A percentile compares a stretch with the other conserved stretches of the same genome.
Evolutionary conservation across 2,797 vertebrate genomes (phyloP).

Genomic region (Anguilla megastoma): DNA sequence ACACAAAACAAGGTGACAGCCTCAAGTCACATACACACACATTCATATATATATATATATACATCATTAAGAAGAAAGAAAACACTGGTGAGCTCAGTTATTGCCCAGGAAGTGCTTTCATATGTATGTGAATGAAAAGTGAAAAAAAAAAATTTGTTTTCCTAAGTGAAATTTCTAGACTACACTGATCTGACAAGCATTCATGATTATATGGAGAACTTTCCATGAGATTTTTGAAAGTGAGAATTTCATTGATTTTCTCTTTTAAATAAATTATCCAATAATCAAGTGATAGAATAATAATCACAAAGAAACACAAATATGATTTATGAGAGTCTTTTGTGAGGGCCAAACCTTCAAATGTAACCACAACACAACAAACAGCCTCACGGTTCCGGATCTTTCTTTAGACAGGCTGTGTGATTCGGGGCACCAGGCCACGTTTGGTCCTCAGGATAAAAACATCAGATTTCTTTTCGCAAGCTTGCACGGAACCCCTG

Average conservation of each 20-base stretch:
- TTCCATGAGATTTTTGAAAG: neutral
- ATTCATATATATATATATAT: too few species aligned
- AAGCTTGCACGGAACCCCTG: constrained; percentile 13
- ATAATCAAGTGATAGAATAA: neutral
- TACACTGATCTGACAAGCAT: neutral
- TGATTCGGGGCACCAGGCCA: neutral
- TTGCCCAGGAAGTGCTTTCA: neutral
- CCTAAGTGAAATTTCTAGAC: neutral
- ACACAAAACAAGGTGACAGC: too few species aligned
- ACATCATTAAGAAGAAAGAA: too few species aligned
- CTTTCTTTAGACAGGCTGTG: neutral
- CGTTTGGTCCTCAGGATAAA: constrained; percentile 34
- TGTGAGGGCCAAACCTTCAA: neutral
- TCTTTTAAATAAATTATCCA: neutral
- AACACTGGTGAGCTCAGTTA: too few species aligned
- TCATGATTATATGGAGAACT: neutral
- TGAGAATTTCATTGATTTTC: neutral
- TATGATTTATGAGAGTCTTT: neutral
- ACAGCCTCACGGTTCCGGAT: neutral
- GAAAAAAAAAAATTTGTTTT: neutral
- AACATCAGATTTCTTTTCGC: constrained; percentile 42
- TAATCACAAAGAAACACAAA: neutral
- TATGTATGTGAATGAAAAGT: neutral
- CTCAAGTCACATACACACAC: too few species aligned
- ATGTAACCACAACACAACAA: constrained; percentile 33